Conservation (phyloP, 1,140 invertebrate genomes). For the Asbolus verrucosus region DNA sequence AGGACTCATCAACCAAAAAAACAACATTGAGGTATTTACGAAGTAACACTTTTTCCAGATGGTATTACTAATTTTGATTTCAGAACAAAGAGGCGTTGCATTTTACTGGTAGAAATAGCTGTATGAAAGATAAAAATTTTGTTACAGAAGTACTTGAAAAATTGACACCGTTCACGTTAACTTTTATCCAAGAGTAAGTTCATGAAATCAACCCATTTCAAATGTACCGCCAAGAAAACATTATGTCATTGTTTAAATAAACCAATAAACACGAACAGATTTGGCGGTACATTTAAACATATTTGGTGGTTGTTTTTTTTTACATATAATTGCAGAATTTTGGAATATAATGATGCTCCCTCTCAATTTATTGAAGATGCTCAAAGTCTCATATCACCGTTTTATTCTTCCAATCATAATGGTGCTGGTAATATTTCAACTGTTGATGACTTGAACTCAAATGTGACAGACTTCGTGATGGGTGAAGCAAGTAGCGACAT, state of each 20-base stretch:
- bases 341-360: slow-evolving; percentile 42
- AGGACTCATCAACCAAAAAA: slow-evolving; percentile 12
- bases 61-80: too few species aligned
- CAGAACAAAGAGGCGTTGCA: too few species aligned
- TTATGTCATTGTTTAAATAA: too few species aligned
- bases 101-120: too few species aligned
- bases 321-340: slow-evolving; percentile 42
- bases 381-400: slow-evolving; percentile 3
- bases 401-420: neutral
- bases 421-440: slow-evolving; percentile 39
- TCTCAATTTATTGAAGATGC: slow-evolving; percentile 28
- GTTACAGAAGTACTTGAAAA: slow-evolving; percentile 21
- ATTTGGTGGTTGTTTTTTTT: too few species aligned
- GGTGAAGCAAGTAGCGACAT: neutral
- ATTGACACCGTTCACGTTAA: slow-evolving; percentile 15
- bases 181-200: slow-evolving; percentile 25
- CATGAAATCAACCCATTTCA: too few species aligned
- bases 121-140: slow-evolving; percentile 38
- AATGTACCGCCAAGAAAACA: too few species aligned
- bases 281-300: too few species aligned
- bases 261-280: too few species aligned
- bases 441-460: slow-evolving; percentile 33
- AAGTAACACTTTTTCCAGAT: too few species aligned
- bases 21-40: slow-evolving; percentile 1
- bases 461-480: slow-evolving; percentile 11